Evolutionary conservation across 1,140 invertebrate genomes (phyloP), one percentile per base, ranked within the genome.

Genomic region (Caenorhabditis tropicalis): DNA sequence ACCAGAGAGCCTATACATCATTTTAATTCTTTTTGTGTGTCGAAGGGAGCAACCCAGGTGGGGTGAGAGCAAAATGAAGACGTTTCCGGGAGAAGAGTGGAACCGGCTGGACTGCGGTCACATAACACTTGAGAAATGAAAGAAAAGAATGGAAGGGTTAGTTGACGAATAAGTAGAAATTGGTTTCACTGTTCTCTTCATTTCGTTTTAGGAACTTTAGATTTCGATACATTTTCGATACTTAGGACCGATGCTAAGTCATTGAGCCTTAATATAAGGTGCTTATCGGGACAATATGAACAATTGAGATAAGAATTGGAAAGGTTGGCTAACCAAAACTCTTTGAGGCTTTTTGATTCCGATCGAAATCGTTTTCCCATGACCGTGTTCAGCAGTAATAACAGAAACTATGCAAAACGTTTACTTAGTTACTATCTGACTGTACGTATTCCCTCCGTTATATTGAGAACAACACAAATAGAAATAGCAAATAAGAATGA

Each of bases 1-100:
- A 4, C 15, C 10, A 43, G 36, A 43, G 65, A 74, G 65, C 36
- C 65, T 12, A 74, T 74, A 43, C 65, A 74, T 74, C 65, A 74
- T 74, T 74, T 74, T 74, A 74, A 74, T 74, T 74, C 36, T 36
- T 74, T 74, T 74, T 74, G 65, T 74, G 36, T 74, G 65, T 4
- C 15, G 21, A 27, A 27, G 21, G n/a, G 53, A 56, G 36, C n/a
- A n/a, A n/a, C 65, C 29, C 65, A 74, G 65, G 65, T 74, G 65
- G 36, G 36, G 65, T 43, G 65, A 46, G 65, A 43, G 31, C 58
- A 65, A 36, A 31, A 65, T 65, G 58, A 21, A 65, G 58, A 43
- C 65, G 65, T 74, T 74, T 74, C 65, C 65, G 65, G 65, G 9
- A 46, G 65, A 43, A 74, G 36, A 74, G 65, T 74, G 65, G 65